Evolutionary conservation across 2,888 invertebrate species (phyloP), one percentile per base, ranked within the genome.

Genomic region (Hemithea aestivaria): DNA sequence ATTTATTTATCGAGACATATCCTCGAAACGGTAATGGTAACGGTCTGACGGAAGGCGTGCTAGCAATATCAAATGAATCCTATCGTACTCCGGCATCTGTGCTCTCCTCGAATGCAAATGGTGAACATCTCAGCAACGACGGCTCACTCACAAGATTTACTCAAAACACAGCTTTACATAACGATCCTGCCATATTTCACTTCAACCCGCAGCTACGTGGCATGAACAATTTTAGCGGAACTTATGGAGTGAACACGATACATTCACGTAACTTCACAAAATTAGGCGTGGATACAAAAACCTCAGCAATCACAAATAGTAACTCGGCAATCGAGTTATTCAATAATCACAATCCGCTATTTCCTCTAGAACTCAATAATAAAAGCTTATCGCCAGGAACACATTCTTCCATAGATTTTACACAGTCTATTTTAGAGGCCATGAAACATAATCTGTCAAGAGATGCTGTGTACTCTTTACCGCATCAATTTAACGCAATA

Each of bases 1-100:
- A 79, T 79, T 75, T 79, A 76, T 79, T 72, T 81, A 78, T 75
- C 70, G 80, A 79, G 76, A 71, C 75, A 72, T 74, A 74, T 76
- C 73, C 75, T 75, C 75, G 65, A 65, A 82, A 79, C 78, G 73
- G 81, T 77, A 77, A 75, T 62, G 65, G 62, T 83, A 84, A 83
- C 81, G 81, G 83, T 72, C 66, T 66, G 60, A 51, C 68, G 51
- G 58, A 67, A 67, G 61, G 73, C 82, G 80, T 82, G 84, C 74
- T 69, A 59, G 75, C 72, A 77, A 81, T 84, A 73, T 67, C 72
- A 76, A 84, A 75, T 67, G 73, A 73, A 70, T 65, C 53, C 66
- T 78, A 82, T 84, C 83, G 66, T 56, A 53, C 55, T 60, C 67
- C 72, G 65, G 64, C 71, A 82, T 82, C 80, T 73, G 61, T 63